Evolutionary conservation across 1,140 invertebrate species (phyloP), one percentile per base, ranked within the genome.

Genomic region (Drosophila varians): DNA sequence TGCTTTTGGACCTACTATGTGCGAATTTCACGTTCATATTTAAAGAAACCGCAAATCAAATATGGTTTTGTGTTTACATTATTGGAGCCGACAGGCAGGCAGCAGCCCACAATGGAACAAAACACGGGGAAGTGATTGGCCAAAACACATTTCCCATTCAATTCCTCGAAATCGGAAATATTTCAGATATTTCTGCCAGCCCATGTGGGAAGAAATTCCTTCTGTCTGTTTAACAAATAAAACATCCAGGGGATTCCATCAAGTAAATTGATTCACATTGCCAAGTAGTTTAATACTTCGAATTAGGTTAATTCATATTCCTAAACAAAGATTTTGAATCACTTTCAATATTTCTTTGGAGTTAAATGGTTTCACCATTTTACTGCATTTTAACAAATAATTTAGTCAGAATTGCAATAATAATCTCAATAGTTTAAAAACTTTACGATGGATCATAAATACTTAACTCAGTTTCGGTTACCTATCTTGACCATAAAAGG

Each of bases 401-500:
- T 42, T 69, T 69, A 16, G 19, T 31, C 18, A 55, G 14, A 40
- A 47, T 18, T 19, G 19, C 7, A 23, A 38, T 31, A 12, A 16
- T 31, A 56, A 42, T 47, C 31, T n/a, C 31, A 40, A 34, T 21
- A 21, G 16, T 4, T 14, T 0, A 28, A 38, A n/a, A 19, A 58
- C 45, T 78, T 55, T 56, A 25, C 56, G n/a, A 19, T 28, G 7
- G 3, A n/a, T 18, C 25, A 38, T 77, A 58, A 83, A 77, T 82
- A 48, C 26, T 55, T 11, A 40, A 36, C 52, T 42, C 46, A 14
- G 53, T 46, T 18, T 14, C 54, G 49, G 23, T 25, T n/a, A 45
- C 61, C 74, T 57, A 47, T 28, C 47, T 75, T 75, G 53, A 12
- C 47, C 74, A 49, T 69, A 77, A 74, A 54, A 45, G 69, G 54